A percentile compares a stretch with the other conserved stretches of the same genome.
phyloP scores from a whole-genome alignment of 2,888 invertebrate species.

The Strigamia crassipes region DNA sequence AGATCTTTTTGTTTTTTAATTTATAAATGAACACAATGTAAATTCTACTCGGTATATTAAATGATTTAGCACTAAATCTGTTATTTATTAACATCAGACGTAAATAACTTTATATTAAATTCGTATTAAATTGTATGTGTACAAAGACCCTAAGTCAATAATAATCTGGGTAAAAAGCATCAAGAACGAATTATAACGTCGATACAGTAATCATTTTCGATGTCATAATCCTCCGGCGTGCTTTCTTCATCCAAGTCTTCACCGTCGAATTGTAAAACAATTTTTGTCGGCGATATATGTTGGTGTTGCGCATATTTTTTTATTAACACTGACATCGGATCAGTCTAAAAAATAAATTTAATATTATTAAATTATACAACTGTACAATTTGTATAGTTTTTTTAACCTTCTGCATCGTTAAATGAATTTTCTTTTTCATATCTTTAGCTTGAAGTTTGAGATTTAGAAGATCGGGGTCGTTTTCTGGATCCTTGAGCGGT shows the following conservation, averaged over 20 bases:
- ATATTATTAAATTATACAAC: not conserved
- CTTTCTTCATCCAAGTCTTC: conserved; percentile 60
- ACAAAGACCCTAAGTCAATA: too few species aligned
- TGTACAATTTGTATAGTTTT: not conserved
- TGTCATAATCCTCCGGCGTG: conserved; percentile 61
- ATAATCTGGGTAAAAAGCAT: not conserved
- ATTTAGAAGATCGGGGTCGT: not conserved
- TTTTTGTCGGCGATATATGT: conserved; percentile 58
- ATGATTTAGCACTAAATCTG: not conserved
- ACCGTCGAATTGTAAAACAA: conserved; percentile 65
- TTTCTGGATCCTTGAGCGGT: not conserved
- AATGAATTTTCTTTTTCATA: conserved; percentile 12
- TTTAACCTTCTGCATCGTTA: conserved; percentile 12
- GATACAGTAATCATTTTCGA: conserved; percentile 66
- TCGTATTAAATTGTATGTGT: too few species aligned
- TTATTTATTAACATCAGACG: too few species aligned
- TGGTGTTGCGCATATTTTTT: conserved; percentile 62
- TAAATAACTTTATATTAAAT: too few species aligned
- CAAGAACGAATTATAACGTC: conserved; percentile 56
- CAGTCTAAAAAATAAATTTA: conserved; percentile 53
- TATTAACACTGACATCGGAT: conserved; percentile 60
- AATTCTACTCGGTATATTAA: not conserved
- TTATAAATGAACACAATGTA: not conserved
- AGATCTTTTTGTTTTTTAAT: not conserved
- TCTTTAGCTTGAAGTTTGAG: conserved; percentile 43